Base-by-base conservation (phyloP, 2,113 vertebrate genomes). In the Thamnaconus septentrionalis region DNA sequence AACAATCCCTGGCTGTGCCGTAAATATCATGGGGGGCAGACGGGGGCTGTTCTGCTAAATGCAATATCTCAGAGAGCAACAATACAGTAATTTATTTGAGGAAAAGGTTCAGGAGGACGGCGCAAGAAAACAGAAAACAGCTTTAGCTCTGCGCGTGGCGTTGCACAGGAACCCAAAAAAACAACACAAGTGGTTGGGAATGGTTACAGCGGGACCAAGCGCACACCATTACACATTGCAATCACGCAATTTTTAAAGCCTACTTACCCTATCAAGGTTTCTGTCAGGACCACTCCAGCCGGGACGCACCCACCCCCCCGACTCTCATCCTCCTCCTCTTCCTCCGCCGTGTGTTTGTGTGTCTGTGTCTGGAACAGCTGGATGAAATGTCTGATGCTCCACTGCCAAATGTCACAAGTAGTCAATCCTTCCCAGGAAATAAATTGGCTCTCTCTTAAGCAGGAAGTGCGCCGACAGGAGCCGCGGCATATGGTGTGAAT, bases 351-450 rank as follows among this genome's bases (percentile, higher is more conserved):
- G 18, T 31, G 18, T 31, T 31, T 31, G 31, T 53, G 41, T 40
- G 9, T 67, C 41, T 59, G 12, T 70, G 41, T 48, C 63, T 68
- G 58, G 62, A 87, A 87, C 80, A 87, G 86, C 82, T 89, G 84
- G 66, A 83, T 76, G 68, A 85, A 88, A 72, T 48, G 65, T 70
- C 65, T 78, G 68, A 80, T 54, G 73, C 76, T 76, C 59, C 64
- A 66, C 79, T 79, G 73, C 83, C 86, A 89, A 87, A 87, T 88
- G 89, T 91, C 88, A 86, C 80, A 82, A 86, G 80, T 76, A 57
- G 79, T 82, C 74, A 77, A 71, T 86, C 85, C 76, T n/a, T 88
- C 81, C 66, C 74, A 68, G 76, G 60, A 78, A 87, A 88, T 90
- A 86, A 88, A 89, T 89, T 90, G 85, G 71, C 85, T 88, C 61